Conservation (phyloP, 2,888 invertebrate species). For the Tanypteryx hageni region DNA sequence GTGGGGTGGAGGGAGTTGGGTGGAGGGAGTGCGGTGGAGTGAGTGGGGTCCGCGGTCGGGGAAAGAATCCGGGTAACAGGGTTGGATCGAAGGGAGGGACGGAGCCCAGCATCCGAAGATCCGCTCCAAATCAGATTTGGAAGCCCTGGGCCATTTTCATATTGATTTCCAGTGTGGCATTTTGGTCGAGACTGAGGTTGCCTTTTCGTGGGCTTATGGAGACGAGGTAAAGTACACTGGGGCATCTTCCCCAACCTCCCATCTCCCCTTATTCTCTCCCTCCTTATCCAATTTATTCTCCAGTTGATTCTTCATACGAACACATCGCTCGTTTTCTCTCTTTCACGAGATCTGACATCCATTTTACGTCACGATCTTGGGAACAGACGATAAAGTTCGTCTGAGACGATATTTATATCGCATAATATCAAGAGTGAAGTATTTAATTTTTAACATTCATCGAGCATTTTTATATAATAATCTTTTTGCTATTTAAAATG, state of each 20-base stretch:
- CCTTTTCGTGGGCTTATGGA: neutral
- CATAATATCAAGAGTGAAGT: too few species aligned
- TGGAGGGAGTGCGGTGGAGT: neutral
- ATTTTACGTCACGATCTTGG: neutral
- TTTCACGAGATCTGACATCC: neutral
- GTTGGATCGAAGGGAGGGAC: too few species aligned
- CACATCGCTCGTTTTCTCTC: neutral
- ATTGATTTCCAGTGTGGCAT: conserved; percentile 35
- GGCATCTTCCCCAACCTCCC: neutral
- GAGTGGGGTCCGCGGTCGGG: neutral
- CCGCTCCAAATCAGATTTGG: conserved; percentile 12
- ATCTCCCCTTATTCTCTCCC: neutral
- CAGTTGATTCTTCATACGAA: neutral
- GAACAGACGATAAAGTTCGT: neutral
- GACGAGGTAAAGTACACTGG: neutral
- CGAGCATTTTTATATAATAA: too few species aligned
- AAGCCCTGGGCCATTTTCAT: conserved; percentile 22
- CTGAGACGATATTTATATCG: too few species aligned
- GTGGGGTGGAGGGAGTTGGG: neutral
- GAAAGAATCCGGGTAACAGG: neutral
- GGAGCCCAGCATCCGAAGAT: neutral
- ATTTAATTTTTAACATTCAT: too few species aligned
- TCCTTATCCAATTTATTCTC: neutral
- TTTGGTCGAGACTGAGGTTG: conserved; percentile 22
- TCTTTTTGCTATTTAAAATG: too few species aligned